Conservation (phyloP, 2,113 vertebrate genomes). For the Carassius auratus region DNA sequence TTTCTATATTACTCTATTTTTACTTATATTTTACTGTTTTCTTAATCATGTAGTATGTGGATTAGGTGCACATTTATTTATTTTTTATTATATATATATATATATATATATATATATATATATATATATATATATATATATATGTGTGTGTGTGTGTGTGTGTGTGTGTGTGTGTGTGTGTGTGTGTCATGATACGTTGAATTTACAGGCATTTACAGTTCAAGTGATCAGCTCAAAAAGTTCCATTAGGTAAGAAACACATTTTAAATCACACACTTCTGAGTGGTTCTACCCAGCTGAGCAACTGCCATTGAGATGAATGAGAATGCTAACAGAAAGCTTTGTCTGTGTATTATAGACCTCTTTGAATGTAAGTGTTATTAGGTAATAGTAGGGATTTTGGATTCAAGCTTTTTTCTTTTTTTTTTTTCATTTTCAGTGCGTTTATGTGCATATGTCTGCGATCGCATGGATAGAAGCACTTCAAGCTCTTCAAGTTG, state of each 20-base stretch:
- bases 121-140: too few species aligned
- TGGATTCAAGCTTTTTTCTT: background rate
- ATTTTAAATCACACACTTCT: background rate
- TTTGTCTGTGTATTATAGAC: background rate
- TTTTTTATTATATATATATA: too few species aligned
- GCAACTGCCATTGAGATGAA: constrained; percentile 4
- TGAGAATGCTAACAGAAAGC: background rate
- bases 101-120: too few species aligned
- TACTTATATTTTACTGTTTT: too few species aligned
- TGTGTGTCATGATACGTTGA: background rate
- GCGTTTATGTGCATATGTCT: background rate
- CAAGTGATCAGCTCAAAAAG: background rate
- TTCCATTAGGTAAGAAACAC: background rate
- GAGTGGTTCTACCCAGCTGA: background rate
- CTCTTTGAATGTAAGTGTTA: background rate
- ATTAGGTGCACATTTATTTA: background rate
- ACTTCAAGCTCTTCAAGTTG: background rate
- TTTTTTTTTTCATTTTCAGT: background rate
- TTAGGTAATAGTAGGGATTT: constrained; percentile 1
- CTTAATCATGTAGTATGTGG: too few species aligned
- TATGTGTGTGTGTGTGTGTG: too few species aligned
- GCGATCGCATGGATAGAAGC: background rate
- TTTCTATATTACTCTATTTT: too few species aligned
- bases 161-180: too few species aligned
- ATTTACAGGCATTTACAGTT: background rate